A percentile compares a stretch with the other conserved stretches of the same genome.
Evolutionary conservation across 2,797 vertebrate species (phyloP).

Genomic region (Hozukius guyotensis): DNA sequence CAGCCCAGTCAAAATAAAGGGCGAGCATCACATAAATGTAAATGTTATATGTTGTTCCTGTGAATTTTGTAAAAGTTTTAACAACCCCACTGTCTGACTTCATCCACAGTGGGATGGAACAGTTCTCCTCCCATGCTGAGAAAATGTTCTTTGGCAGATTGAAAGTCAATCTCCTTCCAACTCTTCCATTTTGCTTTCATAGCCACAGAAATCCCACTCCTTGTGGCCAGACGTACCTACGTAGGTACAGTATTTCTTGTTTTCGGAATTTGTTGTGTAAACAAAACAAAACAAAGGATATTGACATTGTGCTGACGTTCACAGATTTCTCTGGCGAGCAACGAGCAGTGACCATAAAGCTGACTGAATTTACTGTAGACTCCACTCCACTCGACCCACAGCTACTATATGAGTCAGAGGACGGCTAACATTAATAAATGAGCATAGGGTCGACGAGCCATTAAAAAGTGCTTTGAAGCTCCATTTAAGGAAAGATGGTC

Average conservation of each 20-base stretch:
- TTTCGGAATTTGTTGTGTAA: background rate
- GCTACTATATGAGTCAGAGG: constrained; percentile 35
- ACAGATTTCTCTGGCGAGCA: constrained; percentile 12
- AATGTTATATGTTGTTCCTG: background rate
- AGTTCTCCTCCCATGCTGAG: background rate
- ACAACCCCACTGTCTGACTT: background rate
- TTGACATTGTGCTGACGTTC: background rate
- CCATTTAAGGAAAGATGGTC: constrained; percentile 52
- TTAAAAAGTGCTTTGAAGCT: constrained; percentile 66
- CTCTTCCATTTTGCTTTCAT: background rate
- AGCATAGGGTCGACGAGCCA: constrained; percentile 42
- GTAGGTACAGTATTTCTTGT: background rate
- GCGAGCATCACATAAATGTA: background rate
- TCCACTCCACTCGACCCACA: constrained; percentile 35
- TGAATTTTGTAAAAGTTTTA: background rate
- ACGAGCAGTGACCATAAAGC: constrained; percentile 2
- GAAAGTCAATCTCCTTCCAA: background rate
- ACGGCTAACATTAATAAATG: constrained; percentile 64
- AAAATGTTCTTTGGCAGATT: constrained; percentile 5
- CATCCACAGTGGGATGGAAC: background rate
- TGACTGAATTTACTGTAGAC: constrained; percentile 32
- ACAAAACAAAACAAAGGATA: background rate
- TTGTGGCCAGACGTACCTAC: background rate
- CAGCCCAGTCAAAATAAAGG: background rate
- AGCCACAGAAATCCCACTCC: background rate